These are phyloP conservation scores for Fulica atra DNA, from an alignment of 2,113 vertebrate genomes.

Conservation along the genomic window DNA sequence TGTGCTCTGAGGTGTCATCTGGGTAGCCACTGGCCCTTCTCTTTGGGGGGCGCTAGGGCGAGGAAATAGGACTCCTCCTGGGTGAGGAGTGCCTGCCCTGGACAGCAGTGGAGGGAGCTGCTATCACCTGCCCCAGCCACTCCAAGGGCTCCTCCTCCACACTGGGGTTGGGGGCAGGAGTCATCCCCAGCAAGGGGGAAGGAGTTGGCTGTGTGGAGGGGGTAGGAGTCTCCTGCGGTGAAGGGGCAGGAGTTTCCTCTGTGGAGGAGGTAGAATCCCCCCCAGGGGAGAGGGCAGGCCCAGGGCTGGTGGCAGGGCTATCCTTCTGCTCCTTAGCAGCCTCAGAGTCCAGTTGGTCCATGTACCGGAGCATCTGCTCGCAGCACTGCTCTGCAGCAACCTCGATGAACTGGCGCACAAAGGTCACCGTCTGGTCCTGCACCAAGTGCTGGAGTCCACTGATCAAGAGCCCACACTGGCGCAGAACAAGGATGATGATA, in stretches of 20 bases:
- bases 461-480: not conserved
- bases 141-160: not conserved
- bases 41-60: fast-evolving
- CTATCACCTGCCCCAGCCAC: no score
- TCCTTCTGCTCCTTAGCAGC: not conserved
- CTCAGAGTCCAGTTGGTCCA: fast-evolving
- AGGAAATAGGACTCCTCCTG: no score
- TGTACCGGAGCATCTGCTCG: not conserved
- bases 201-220: no score
- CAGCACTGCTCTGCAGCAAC: fast-evolving
- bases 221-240: no score
- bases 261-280: no score
- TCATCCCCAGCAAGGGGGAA: no score
- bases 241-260: no score
- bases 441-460: not conserved
- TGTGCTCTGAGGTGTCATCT: not conserved
- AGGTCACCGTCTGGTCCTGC: fast-evolving
- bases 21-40: not conserved
- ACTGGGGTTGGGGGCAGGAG: no score
- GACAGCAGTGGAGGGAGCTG: not conserved
- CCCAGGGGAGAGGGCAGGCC: fast-evolving
- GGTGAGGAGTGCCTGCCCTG: not conserved
- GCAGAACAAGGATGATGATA: fast-evolving
- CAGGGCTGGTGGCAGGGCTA: fast-evolving
- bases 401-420: not conserved